These are phyloP conservation scores for Drosophila sucinea DNA, from an alignment of 1,140 invertebrate genomes.

Conservation along the genomic window DNA sequence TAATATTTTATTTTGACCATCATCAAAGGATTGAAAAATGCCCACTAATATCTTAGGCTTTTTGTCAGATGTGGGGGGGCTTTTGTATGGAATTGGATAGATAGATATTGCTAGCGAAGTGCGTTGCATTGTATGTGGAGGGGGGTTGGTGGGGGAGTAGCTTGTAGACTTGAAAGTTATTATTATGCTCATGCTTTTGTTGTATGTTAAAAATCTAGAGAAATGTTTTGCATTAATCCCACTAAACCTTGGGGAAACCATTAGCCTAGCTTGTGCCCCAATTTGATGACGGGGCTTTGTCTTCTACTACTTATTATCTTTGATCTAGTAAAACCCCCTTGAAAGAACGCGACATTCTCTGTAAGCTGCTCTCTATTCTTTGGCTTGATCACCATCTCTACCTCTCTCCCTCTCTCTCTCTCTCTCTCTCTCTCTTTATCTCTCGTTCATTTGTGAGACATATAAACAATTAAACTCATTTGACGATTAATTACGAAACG, in stretches of 20 bases:
- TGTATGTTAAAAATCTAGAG: constrained; percentile 1
- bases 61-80: constrained; percentile 55
- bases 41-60: constrained; percentile 78
- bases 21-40: constrained; percentile 81
- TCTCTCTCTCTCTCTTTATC: neutral
- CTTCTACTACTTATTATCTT: constrained; percentile 3
- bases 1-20: constrained; percentile 81
- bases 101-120: constrained; percentile 1
- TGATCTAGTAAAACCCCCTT: constrained; percentile 12
- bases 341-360: constrained; percentile 15
- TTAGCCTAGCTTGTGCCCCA: constrained; percentile 13
- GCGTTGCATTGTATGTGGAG: too few relatives aligned
- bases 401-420: neutral
- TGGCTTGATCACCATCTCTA: neutral
- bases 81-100: constrained; percentile 47
- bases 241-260: constrained; percentile 1
- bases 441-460: constrained; percentile 43
- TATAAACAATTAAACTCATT: constrained; percentile 81
- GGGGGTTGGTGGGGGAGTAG: neutral
- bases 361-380: neutral
- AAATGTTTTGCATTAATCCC: constrained; percentile 9
- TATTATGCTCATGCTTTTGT: constrained; percentile 1
- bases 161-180: constrained; percentile 13
- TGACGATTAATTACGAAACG: constrained; percentile 77
- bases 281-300: constrained; percentile 6